phyloP scores from a whole-genome alignment of 2,113 vertebrate genomes.

The Cariama cristata region DNA sequence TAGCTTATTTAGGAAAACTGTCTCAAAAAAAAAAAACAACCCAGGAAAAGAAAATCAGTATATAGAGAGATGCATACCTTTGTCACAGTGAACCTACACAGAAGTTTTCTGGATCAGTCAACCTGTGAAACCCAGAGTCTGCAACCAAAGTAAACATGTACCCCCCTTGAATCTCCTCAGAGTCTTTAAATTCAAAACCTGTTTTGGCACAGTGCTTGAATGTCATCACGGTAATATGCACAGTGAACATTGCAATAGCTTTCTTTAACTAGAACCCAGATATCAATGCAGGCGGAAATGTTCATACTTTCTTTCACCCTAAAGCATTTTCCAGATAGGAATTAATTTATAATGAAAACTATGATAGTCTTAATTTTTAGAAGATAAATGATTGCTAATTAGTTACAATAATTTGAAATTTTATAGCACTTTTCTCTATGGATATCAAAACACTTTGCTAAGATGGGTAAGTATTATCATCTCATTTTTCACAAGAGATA shows the following conservation, averaged over 20 bases:
- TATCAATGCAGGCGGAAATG: background rate
- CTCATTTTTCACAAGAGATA: constrained; percentile 48
- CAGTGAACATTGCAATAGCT: background rate
- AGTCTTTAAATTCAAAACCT: background rate
- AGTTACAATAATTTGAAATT: constrained; percentile 54
- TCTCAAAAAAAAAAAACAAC: background rate
- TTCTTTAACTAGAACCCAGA: background rate
- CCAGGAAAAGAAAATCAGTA: background rate
- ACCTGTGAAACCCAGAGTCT: background rate
- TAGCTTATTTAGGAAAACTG: background rate
- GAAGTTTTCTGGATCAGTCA: background rate
- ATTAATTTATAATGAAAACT: constrained; percentile 63
- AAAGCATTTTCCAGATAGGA: constrained; percentile 46
- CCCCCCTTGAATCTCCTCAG: background rate
- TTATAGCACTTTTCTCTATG: constrained; percentile 45
- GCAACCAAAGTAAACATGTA: background rate
- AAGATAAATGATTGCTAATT: constrained; percentile 60
- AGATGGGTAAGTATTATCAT: constrained; percentile 51
- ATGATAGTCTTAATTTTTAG: constrained; percentile 35
- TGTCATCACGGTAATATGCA: background rate
- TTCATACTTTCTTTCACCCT: constrained; percentile 35
- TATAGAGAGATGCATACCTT: background rate
- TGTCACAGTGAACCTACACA: background rate
- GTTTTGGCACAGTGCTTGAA: background rate
- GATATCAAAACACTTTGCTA: constrained; percentile 46